Evolutionary conservation across 2,797 vertebrate species (phyloP).

Genomic region (Enoplosus armatus): DNA sequence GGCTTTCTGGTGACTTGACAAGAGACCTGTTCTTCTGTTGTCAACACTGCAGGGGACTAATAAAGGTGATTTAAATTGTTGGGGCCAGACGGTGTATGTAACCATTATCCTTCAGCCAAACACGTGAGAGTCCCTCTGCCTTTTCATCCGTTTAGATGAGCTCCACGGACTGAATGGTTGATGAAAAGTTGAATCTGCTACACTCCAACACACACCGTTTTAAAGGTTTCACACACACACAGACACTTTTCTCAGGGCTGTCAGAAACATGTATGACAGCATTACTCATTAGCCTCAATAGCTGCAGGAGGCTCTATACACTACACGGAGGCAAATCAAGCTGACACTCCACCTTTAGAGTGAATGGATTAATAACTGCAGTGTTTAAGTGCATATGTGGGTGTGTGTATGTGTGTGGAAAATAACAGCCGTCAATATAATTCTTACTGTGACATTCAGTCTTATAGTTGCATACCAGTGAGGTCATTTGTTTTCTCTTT

Average conservation of each 20-base stretch:
- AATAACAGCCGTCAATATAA: background rate
- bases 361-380: conserved; percentile 37
- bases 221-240: conserved; percentile 36
- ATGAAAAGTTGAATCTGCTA: conserved; percentile 23
- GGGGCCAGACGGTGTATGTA: conserved; percentile 43
- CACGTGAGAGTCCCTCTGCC: conserved; percentile 24
- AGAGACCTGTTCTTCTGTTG: conserved; percentile 67
- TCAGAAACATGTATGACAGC: conserved; percentile 26
- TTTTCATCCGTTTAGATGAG: conserved; percentile 24
- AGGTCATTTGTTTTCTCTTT: conserved; percentile 19
- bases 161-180: conserved; percentile 15
- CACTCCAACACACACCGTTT: background rate
- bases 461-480: background rate
- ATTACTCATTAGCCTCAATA: conserved; percentile 16
- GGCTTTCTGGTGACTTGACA: conserved; percentile 55
- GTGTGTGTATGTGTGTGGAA: background rate
- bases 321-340: conserved; percentile 4
- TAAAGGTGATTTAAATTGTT: conserved; percentile 56
- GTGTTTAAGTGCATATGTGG: background rate
- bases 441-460: conserved; percentile 9
- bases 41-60: conserved; percentile 59
- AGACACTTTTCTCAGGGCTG: conserved; percentile 39
- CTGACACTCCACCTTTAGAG: conserved; percentile 19
- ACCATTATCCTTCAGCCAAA: conserved; percentile 49
- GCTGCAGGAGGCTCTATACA: background rate